Evolutionary conservation across 2,797 vertebrate species (phyloP), one percentile per base, ranked within the genome.

Genomic region (Leptodactylus fallax): DNA sequence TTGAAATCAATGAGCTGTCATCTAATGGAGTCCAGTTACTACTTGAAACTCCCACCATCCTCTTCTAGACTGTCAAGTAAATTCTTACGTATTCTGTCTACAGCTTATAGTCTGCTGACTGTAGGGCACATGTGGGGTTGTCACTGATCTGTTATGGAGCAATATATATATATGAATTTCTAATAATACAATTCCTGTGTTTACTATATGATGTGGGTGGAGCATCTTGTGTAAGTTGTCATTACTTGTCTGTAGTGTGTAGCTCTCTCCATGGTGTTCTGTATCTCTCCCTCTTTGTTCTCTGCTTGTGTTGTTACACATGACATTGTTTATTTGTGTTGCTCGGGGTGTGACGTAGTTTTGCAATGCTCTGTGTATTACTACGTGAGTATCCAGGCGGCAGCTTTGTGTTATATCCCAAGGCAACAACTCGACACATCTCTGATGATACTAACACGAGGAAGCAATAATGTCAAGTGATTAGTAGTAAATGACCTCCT

Each of bases 291-390:
- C 23, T 19, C 21, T 25, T 3, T 76, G 47, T n/a, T 76, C n/a
- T 19, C 21, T 0, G 47, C 45, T 53, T 74, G 17, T 74, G 71
- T 74, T 51, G 72, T 23, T 12, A 19, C 72, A 77, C 49, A 14
- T 77, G 72, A n/a, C 21, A 6, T 53, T 77, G 47, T 51, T 77
- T 77, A 14, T 77, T 77, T 77, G 72, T 53, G 49, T 77, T 77
- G 72, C 72, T 51, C 49, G 5, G 71, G 72, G 72, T 77, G 72
- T 77, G 72, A 77, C n/a, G 49, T 17, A n/a, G 4, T 8, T 53
- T 13, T 23, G 25, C 72, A 13, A 13, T 13, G 47, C 45, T 49
- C 19, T 77, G 21, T 51, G 72, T 76, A 7, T 23, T 14, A 36
- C 21, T 53, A 77, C 72, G 21, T n/a, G 51, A 53, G 72, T 77